Conservation (phyloP, 2,888 invertebrate genomes). For the Dexiosoma caninum region DNA sequence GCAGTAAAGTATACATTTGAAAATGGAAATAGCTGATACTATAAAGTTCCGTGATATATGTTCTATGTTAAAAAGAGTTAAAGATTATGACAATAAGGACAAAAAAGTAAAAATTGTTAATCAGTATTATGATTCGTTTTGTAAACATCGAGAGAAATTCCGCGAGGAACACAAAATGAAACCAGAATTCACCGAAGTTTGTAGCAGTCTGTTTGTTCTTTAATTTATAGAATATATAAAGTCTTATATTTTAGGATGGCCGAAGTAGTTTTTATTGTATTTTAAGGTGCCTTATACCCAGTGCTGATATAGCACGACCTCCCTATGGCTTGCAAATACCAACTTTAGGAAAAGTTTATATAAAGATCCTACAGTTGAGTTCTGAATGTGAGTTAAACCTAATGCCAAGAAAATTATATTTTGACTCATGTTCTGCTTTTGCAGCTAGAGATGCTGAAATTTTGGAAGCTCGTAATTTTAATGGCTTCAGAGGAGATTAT, state of each 20-base stretch:
- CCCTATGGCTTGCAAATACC: constrained; percentile 91
- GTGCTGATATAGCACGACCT: constrained; percentile 86
- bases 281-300: constrained; percentile 88
- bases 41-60: constrained; percentile 74
- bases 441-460: constrained; percentile 77
- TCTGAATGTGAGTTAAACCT: constrained; percentile 79
- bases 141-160: constrained; percentile 70
- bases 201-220: neutral
- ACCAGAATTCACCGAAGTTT: constrained; percentile 55
- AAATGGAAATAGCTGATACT: constrained; percentile 72
- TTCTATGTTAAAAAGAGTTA: constrained; percentile 71
- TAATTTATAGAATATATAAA: constrained; percentile 22
- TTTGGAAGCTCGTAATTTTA: constrained; percentile 68
- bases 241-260: constrained; percentile 75
- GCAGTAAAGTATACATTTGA: too few species aligned
- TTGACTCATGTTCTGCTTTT: too few species aligned
- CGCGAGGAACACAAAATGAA: constrained; percentile 62
- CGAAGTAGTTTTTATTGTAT: constrained; percentile 84
- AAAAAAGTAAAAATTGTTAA: constrained; percentile 70
- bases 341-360: constrained; percentile 83
- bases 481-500: constrained; percentile 82
- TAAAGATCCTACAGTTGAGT: constrained; percentile 86
- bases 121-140: constrained; percentile 73
- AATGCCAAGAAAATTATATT: neutral
- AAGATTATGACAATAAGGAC: constrained; percentile 65